phyloP scores from a whole-genome alignment of 2,113 vertebrate species.

The Etia nguti region DNA sequence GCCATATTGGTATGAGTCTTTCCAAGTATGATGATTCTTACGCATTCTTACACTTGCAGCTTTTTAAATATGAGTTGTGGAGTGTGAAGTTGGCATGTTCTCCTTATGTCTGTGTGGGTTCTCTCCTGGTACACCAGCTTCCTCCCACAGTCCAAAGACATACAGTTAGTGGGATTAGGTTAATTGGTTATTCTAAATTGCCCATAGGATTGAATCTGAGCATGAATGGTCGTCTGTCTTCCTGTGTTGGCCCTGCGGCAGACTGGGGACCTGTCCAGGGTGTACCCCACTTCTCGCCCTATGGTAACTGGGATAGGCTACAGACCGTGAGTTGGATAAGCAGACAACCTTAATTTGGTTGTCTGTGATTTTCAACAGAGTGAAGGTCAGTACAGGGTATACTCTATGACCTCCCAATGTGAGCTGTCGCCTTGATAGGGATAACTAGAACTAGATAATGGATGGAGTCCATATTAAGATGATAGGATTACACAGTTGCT shows the following conservation, averaged over 20 bases:
- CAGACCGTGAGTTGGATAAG: neutral
- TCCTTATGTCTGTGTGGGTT: neutral
- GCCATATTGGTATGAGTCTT: neutral
- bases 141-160: neutral
- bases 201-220: neutral
- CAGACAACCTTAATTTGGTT: neutral
- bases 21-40: neutral
- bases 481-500: neutral
- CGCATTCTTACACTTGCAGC: neutral
- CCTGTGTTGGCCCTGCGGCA: fast-evolving
- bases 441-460: neutral
- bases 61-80: neutral
- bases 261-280: neutral
- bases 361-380: neutral
- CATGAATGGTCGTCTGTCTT: fast-evolving
- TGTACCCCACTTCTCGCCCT: neutral
- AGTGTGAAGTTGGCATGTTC: neutral
- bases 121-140: neutral
- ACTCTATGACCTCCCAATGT: neutral
- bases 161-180: neutral
- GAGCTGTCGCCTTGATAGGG: neutral
- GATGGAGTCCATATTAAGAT: neutral
- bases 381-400: neutral
- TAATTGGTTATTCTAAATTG: neutral
- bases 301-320: neutral